Conservation (phyloP, 1,140 invertebrate species). For the Choristoneura fumiferana region DNA sequence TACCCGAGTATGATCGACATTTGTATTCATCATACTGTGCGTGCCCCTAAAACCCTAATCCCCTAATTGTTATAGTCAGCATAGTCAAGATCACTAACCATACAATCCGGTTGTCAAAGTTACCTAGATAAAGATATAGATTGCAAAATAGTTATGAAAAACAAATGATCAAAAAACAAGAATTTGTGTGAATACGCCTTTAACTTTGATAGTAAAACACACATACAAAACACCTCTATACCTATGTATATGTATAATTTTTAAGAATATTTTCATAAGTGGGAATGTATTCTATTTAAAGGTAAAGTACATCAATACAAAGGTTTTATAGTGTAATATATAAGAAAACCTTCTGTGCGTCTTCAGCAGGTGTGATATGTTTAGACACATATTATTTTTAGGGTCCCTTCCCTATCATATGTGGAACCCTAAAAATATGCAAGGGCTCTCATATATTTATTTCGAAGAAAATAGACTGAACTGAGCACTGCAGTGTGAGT, state of each 20-base stretch:
- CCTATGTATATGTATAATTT: slow-evolving; percentile 36
- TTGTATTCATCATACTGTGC: too few relatives aligned
- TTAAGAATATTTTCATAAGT: slow-evolving; percentile 44
- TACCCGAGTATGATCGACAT: too few relatives aligned
- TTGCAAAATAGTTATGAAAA: not conserved
- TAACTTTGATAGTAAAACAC: slow-evolving; percentile 30
- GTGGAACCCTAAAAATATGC: slow-evolving; percentile 3
- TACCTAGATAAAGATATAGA: not conserved
- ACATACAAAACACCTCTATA: slow-evolving; percentile 50
- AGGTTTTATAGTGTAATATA: slow-evolving; percentile 32
- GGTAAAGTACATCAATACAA: slow-evolving; percentile 32
- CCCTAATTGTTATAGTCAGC: too few relatives aligned
- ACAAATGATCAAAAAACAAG: not conserved
- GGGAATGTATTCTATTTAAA: slow-evolving; percentile 36
- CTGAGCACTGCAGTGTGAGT: too few relatives aligned
- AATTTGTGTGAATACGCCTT: slow-evolving; percentile 33
- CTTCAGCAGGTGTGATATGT: slow-evolving; percentile 21
- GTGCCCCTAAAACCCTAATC: too few relatives aligned
- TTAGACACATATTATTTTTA: slow-evolving; percentile 10
- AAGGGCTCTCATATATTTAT: slow-evolving; percentile 28
- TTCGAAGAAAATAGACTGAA: slow-evolving; percentile 32
- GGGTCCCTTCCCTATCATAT: slow-evolving; percentile 20
- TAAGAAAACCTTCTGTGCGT: slow-evolving; percentile 32
- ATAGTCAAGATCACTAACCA: too few relatives aligned
- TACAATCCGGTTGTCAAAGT: too few relatives aligned